Evolutionary conservation across 2,888 invertebrate genomes (phyloP), one percentile per base, ranked within the genome.

Genomic region (Cristatella mucedo): DNA sequence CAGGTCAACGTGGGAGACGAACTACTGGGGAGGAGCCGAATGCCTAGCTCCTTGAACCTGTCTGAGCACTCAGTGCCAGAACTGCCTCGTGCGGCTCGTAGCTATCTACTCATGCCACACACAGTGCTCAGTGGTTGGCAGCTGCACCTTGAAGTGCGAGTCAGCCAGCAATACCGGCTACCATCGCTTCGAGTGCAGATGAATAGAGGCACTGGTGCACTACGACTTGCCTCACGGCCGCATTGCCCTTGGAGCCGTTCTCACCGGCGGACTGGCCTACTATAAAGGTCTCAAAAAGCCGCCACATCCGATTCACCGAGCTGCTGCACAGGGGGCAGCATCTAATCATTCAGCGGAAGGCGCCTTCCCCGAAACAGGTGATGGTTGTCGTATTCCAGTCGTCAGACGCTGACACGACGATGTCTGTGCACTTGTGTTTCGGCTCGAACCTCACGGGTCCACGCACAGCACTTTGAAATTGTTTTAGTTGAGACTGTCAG

Each of bases 21-120:
- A 4, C 59, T 89, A 26, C 76, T 75, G 1, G 68, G 33, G 89
- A 89, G 63, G 71, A 76, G 41, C 80, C 85, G 0, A 85, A 77
- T 57, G 75, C 81, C 1, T 80, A 80, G 63, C 80, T 84, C 2
- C 56, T 81, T 16, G 54, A 73, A 18, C 71, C 7, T 71, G 71
- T 49, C 62, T 64, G 40, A 59, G 70, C 24, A 73, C 71, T 18
- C 74, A 76, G 55, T 84, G 84, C 55, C 75, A 74, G 50, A 67
- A 76, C 46, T 84, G 84, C 55, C 66, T 78, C 40, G 69, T 71
- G 29, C 46, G 53, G 29, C 68, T 76, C 38, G 38, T 51, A n/a
- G 41, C 49, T 16, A 46, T 53, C 15, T 37, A 33, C 26, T 26
- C 19, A 16, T 62, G 63, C 46, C 15, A 46, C 19, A 41, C 50